A percentile compares a stretch with the other conserved stretches of the same genome.
phyloP scores from a whole-genome alignment of 2,113 vertebrate genomes.

The Rafetus swinhoei region DNA sequence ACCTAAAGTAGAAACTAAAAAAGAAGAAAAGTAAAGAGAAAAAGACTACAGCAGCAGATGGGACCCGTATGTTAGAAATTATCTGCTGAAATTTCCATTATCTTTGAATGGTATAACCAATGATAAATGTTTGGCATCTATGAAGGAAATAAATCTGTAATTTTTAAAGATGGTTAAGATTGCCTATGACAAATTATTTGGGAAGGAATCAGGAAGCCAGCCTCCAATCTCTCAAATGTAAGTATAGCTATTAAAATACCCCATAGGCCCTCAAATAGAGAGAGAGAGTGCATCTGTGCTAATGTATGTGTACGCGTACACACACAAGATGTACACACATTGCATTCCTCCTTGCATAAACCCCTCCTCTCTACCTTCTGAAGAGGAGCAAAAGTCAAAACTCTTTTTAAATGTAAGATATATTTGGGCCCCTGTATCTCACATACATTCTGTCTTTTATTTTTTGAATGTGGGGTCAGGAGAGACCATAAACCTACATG shows the following conservation, averaged over 20 bases:
- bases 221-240: background rate
- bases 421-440: accelerated
- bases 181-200: background rate
- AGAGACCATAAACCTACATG: background rate
- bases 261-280: background rate
- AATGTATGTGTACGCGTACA: no score
- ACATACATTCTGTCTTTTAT: background rate
- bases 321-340: background rate
- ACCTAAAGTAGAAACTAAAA: background rate
- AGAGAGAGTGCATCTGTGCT: background rate
- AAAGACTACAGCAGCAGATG: background rate
- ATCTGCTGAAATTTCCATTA: background rate
- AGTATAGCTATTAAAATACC: background rate
- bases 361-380: background rate
- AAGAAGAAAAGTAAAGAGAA: background rate
- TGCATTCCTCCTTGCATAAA: background rate
- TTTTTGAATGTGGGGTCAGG: background rate
- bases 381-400: background rate
- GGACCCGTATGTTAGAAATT: background rate
- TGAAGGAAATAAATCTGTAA: background rate
- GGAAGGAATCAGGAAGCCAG: accelerated
- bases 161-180: background rate
- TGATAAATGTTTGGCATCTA: background rate
- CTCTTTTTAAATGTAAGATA: background rate
- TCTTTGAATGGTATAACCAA: background rate